Conservation (phyloP, 2,797 vertebrate genomes). For the Triplophysa yarkandensis region DNA sequence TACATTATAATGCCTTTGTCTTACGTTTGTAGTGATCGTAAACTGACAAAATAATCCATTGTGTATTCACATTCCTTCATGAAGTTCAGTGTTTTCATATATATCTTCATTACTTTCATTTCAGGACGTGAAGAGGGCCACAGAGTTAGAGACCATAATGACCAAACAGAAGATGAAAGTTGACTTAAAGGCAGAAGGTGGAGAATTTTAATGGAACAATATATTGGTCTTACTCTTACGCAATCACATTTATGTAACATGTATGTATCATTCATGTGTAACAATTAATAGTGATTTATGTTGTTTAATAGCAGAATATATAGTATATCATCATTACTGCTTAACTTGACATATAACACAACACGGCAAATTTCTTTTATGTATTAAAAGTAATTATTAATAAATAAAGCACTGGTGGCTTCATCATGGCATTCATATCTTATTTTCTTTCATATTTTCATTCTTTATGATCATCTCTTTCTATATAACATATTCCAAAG, state of each 20-base stretch:
- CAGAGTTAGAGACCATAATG: slow-evolving; percentile 81
- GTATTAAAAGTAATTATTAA: neutral
- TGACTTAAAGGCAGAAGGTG: slow-evolving; percentile 55
- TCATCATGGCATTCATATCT: too few species aligned
- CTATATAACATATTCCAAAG: too few species aligned
- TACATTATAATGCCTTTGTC: too few species aligned
- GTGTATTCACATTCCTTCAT: too few species aligned
- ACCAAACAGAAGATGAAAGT: slow-evolving; percentile 81
- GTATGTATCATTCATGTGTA: neutral
- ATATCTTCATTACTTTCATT: slow-evolving; percentile 2
- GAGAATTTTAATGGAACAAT: slow-evolving; percentile 55
- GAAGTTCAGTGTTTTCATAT: neutral
- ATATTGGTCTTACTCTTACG: slow-evolving; percentile 4
- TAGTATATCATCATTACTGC: slow-evolving; percentile 1
- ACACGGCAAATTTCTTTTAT: neutral
- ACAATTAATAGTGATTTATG: slow-evolving; percentile 20
- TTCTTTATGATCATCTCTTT: too few species aligned
- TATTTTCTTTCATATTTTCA: too few species aligned
- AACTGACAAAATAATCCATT: too few species aligned
- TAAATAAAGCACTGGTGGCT: neutral
- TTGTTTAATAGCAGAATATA: slow-evolving; percentile 9
- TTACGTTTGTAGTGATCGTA: too few species aligned
- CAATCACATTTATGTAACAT: neutral
- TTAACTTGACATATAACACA: neutral
- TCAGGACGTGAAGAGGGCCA: slow-evolving; percentile 69